These are phyloP conservation scores for Halocynthia aurantium DNA, from an alignment of 23 tunicate species.

Conservation along the genomic window DNA sequence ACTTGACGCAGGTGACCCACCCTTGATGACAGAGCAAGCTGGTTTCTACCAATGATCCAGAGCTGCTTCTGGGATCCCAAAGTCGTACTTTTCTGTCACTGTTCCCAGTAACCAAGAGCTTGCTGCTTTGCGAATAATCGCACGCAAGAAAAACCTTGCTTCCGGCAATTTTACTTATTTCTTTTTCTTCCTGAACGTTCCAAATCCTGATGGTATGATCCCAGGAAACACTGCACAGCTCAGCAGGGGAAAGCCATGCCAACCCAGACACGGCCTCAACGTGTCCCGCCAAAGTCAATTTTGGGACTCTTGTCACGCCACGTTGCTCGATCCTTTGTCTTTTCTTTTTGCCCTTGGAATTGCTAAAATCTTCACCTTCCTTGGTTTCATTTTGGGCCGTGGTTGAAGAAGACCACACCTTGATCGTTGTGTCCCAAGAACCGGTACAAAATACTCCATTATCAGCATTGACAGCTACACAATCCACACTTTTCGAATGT, in stretches of 20 bases:
- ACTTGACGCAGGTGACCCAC: slow-evolving; percentile 86
- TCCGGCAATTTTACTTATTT: slow-evolving; percentile 36
- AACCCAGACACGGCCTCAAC: slow-evolving; percentile 63
- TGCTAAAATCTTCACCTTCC: slow-evolving; percentile 31
- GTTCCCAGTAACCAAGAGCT: slow-evolving; percentile 68
- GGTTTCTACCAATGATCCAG: slow-evolving; percentile 53
- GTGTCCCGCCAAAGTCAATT: slow-evolving; percentile 63
- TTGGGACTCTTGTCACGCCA: slow-evolving; percentile 59
- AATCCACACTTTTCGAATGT: slow-evolving; percentile 73
- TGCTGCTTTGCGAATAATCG: slow-evolving; percentile 59
- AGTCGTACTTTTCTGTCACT: slow-evolving; percentile 84
- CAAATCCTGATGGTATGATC: slow-evolving; percentile 75
- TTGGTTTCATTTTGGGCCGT: slow-evolving; percentile 39
- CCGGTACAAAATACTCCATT: slow-evolving; percentile 49
- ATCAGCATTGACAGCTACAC: slow-evolving; percentile 33
- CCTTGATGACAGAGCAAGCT: slow-evolving; percentile 67
- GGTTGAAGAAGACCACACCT: slow-evolving; percentile 74
- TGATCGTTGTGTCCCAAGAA: slow-evolving; percentile 71
- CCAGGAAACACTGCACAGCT: slow-evolving; percentile 72
- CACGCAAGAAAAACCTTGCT: slow-evolving; percentile 56
- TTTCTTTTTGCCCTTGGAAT: slow-evolving; percentile 40
- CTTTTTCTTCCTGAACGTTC: slow-evolving; percentile 52
- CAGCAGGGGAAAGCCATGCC: slow-evolving; percentile 41
- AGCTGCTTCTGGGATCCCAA: slow-evolving; percentile 85
- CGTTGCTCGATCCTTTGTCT: slow-evolving; percentile 47